Evolutionary conservation across 2,797 vertebrate species (phyloP), one percentile per base, ranked within the genome.

Genomic region (Oceanodroma leucorhoa): DNA sequence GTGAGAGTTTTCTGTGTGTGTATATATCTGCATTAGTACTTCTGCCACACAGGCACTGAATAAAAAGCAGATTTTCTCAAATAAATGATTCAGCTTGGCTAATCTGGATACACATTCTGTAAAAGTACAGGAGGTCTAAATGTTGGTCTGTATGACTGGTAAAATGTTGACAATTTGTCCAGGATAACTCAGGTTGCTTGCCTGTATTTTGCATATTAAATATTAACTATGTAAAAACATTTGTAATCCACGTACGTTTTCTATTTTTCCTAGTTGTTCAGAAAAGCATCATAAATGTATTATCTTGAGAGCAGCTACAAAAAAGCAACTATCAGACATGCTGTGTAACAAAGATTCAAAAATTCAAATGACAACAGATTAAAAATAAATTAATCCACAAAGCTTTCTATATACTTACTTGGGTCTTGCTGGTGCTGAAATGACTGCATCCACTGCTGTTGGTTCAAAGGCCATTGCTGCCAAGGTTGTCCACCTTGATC

Each of bases 361-460:
- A 81, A 72, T 72, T 43, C 60, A 87, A 72, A 70, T 53, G 36
- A 83, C 34, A 90, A 80, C 32, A 89, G 27, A 75, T 91, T 36
- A 19, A 19, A 83, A 71, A 40, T 26, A 58, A n/a, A 87, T 65
- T 4, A 72, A 86, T 88, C 77, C 82, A 87, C 89, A 93, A 93
- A 91, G 91, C 55, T 79, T 73, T 82, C 87, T 91, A 29, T 92
- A 92, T 91, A 97, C 98, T 98, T 98, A 99, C 99, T 99, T 98
- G 99, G 99, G 97, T 99, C 99, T 94, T 99, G 99, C 92, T 99
- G 99, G 97, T 99, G 99, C 96, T 99, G 99, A 97, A 99, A 99
- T 51, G 99, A 99, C 97, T 99, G 99, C 99, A 99, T 99, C 99
- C 99, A 99, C 88, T 99, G 99, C 95, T 99, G 99, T 94, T 99